phyloP scores from a whole-genome alignment of 1,140 invertebrate genomes.

The Brachionus asplanchnoidis region DNA sequence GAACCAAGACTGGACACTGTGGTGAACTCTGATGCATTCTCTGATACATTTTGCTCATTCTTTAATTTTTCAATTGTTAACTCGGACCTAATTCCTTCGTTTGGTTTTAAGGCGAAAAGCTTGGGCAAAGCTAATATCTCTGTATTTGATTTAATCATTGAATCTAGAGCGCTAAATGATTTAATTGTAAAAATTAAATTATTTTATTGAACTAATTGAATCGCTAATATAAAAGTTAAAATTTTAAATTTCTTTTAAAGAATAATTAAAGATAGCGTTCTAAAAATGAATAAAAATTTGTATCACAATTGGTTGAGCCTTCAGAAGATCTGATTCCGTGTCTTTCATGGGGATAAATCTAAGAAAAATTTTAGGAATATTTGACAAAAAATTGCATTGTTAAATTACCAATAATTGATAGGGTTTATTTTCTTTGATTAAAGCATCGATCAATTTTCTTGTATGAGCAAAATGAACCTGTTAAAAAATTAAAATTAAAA shows the following conservation, averaged over 20 bases:
- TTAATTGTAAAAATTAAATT: not conserved
- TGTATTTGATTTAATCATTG: not conserved
- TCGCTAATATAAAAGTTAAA: not conserved
- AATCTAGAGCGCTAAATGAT: not conserved
- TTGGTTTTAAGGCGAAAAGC: not conserved
- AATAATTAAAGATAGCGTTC: conserved; percentile 30
- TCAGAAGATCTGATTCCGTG: conserved; percentile 24
- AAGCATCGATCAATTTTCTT: conserved; percentile 76
- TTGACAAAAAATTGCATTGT: not conserved
- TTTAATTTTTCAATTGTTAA: not conserved
- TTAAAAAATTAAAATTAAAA: not conserved
- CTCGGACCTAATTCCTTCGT: not conserved
- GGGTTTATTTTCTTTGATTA: conserved; percentile 78
- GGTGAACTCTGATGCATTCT: not conserved
- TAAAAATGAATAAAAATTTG: conserved; percentile 42
- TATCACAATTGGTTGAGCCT: conserved; percentile 29
- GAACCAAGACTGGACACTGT: not conserved
- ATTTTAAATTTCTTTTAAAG: not conserved
- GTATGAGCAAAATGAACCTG: conserved; percentile 85
- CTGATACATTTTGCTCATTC: not conserved
- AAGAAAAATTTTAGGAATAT: not conserved
- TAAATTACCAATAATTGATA: conserved; percentile 73
- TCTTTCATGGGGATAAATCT: conserved; percentile 37
- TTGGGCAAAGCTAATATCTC: not conserved
- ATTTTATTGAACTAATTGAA: not conserved